Evolutionary conservation across 2,113 vertebrate genomes (phyloP).

Genomic region (Odocoileus virginianus): DNA sequence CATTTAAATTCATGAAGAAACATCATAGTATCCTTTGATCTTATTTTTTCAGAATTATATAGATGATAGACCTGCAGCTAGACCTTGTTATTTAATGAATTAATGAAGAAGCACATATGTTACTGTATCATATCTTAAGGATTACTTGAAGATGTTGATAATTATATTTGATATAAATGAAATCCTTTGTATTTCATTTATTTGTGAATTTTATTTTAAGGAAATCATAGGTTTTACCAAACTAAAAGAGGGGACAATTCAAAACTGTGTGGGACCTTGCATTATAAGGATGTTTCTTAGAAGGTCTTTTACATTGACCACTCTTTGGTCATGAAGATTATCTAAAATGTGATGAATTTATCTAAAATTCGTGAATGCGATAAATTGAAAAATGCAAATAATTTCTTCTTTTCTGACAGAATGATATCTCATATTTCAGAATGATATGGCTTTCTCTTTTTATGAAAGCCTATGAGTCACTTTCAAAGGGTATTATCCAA

Average conservation of each 20-base stretch:
- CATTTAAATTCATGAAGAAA: background rate
- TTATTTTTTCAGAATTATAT: background rate
- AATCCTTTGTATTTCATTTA: background rate
- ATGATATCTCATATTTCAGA: background rate
- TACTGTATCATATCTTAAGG: background rate
- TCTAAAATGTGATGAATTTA: background rate
- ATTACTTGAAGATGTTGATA: background rate
- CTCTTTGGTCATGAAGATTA: background rate
- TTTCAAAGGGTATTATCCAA: background rate
- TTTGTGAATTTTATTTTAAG: background rate
- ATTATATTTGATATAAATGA: background rate
- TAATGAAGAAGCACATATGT: background rate
- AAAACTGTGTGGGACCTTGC: background rate
- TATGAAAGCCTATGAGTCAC: background rate
- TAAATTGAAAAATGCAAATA: background rate
- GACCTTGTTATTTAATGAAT: background rate
- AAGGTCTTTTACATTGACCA: background rate
- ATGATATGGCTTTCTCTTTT: background rate
- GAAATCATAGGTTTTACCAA: background rate
- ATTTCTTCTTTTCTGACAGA: background rate
- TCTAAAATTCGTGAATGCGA: background rate
- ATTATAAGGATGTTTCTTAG: background rate
- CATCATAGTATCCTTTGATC: background rate
- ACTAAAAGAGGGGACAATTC: background rate
- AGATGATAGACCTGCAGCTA: background rate